Conservation (phyloP, 2,797 vertebrate genomes). For the Knipowitschia caucasica region DNA sequence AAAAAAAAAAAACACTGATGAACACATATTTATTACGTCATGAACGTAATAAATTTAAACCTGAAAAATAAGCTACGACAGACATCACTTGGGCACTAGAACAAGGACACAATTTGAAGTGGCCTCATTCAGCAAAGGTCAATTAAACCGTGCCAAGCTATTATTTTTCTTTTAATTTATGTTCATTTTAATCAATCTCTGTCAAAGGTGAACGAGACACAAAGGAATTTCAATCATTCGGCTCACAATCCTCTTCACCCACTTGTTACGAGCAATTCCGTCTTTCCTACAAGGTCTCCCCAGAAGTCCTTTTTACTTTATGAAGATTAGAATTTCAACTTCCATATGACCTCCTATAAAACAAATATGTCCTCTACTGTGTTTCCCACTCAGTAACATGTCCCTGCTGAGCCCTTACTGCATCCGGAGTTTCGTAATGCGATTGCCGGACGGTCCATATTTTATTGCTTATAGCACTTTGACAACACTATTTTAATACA, state of each 20-base stretch:
- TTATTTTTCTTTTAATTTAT: conserved; percentile 2
- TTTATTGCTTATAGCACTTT: conserved; percentile 14
- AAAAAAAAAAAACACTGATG: too few species aligned
- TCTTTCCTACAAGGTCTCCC: not conserved
- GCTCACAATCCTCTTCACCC: not conserved
- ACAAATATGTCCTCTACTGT: not conserved
- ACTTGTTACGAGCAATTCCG: not conserved
- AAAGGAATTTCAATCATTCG: not conserved
- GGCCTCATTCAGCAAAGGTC: not conserved
- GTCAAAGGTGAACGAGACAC: not conserved
- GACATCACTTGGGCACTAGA: not conserved
- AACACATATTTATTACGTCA: too few species aligned
- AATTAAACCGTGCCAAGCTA: not conserved
- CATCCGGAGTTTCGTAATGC: not conserved
- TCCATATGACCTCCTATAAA: conserved; percentile 1
- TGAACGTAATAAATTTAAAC: too few species aligned
- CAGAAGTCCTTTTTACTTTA: not conserved
- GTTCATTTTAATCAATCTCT: not conserved
- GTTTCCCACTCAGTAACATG: not conserved
- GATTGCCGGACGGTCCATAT: conserved; percentile 15
- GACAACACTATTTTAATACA: conserved; percentile 31
- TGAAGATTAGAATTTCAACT: conserved; percentile 1
- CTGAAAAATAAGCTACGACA: not conserved
- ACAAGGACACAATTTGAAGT: not conserved
- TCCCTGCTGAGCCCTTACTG: not conserved